Evolutionary conservation across 1,140 invertebrate species (phyloP), one percentile per base, ranked within the genome.

Genomic region (Sinella curviseta): DNA sequence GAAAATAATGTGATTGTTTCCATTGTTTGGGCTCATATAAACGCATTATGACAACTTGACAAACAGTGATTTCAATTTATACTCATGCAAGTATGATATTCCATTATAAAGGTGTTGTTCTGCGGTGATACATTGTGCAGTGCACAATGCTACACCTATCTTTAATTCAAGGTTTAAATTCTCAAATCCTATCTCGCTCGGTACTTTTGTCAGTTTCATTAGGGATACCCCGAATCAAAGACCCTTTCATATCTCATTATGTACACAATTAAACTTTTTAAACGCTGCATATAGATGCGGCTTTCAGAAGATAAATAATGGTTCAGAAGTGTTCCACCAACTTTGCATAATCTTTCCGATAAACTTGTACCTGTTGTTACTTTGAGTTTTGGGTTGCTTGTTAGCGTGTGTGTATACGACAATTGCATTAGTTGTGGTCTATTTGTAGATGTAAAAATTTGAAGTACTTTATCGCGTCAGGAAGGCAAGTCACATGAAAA

Each of bases 1-100:
- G 24, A 65, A 36, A 82, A 79, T 77, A 77, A 60, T 31, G 67
- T 83, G 78, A 83, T 81, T 81, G 80, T 81, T 82, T 57, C 78
- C 73, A 83, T 80, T 81, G 80, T 83, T 4, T 67, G 76, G 26
- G 70, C 28, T 48, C 73, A 83, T 76, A 83, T 76, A 80, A 78
- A 55, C 78, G 57, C 76, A 78, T 78, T 79, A 74, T 33, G 57
- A 28, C 65, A 70, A 70, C 3, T 24, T 60, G 55, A 70, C 26
- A 70, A 70, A 48, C 39, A 4, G 57, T 16, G 24, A n/a, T 26
- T 60, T 60, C 8, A 60, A 48, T n/a, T n/a, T n/a, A n/a, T n/a
- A n/a, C n/a, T n/a, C n/a, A n/a, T n/a, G 39, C 39, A 48, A 17
- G 4, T 48, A 17, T 48, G 17, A 17, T 48, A 48, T 4, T 48